phyloP scores from a whole-genome alignment of 2,113 vertebrate species.

The Paraplagusia blochii region DNA sequence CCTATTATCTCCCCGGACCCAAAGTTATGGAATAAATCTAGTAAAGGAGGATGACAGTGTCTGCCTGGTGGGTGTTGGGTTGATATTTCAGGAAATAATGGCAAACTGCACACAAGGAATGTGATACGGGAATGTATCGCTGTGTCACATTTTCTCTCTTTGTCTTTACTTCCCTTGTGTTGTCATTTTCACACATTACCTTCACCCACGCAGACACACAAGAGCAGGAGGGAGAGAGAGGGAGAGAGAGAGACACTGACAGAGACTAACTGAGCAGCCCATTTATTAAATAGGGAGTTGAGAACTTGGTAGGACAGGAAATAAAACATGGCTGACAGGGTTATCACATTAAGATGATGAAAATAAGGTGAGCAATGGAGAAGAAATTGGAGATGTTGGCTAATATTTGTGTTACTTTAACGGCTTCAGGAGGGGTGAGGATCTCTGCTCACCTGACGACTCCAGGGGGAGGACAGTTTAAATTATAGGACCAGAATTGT shows the following conservation, averaged over 20 bases:
- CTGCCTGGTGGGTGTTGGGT: slow-evolving; percentile 47
- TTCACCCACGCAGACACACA: slow-evolving; percentile 50
- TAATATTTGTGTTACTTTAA: slow-evolving; percentile 39
- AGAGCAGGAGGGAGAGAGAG: slow-evolving; percentile 23
- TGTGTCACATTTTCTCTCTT: slow-evolving; percentile 50
- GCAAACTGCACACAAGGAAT: slow-evolving; percentile 58
- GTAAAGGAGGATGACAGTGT: slow-evolving; percentile 25
- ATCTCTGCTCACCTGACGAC: too few species aligned
- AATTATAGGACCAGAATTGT: too few species aligned
- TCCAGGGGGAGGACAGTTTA: slow-evolving; percentile 34
- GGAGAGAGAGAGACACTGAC: slow-evolving; percentile 31
- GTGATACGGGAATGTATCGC: slow-evolving; percentile 46
- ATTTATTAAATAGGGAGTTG: slow-evolving; percentile 41
- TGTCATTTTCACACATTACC: slow-evolving; percentile 63
- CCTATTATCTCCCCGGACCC: slow-evolving; percentile 20
- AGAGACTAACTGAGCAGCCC: slow-evolving; percentile 49
- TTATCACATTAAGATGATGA: slow-evolving; percentile 50
- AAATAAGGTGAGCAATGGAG: slow-evolving; percentile 47
- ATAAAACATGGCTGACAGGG: slow-evolving; percentile 40
- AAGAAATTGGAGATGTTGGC: slow-evolving; percentile 35
- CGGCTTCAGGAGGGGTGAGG: slow-evolving; percentile 51
- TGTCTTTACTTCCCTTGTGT: slow-evolving; percentile 58
- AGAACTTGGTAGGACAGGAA: slow-evolving; percentile 51
- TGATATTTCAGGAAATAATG: slow-evolving; percentile 61
- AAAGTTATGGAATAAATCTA: slow-evolving; percentile 17